Evolutionary conservation across 1,140 invertebrate species (phyloP).

Genomic region (Dinothrombium tinctorium): DNA sequence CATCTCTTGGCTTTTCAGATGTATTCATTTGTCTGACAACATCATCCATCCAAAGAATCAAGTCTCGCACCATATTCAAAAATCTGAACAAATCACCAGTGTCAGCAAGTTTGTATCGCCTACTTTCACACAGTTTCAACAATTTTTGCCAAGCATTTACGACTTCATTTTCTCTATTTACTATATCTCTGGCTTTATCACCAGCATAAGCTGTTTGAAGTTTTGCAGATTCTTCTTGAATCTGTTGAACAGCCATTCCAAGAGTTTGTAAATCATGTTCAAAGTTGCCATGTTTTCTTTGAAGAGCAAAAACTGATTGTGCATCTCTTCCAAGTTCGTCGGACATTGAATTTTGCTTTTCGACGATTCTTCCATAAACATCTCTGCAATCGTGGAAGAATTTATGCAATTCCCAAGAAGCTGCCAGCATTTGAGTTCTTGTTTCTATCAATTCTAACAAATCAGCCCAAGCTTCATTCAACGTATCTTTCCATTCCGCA

Average conservation of each 20-base stretch:
- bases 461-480: constrained; percentile 98
- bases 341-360: constrained; percentile 83
- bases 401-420: constrained; percentile 88
- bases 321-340: constrained; percentile 94
- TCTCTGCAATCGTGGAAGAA: constrained; percentile 99
- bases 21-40: constrained; percentile 92
- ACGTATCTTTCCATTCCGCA: constrained; percentile 93
- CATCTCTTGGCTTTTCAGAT: constrained; percentile 88
- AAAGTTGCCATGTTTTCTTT: constrained; percentile 86
- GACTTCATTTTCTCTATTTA: constrained; percentile 78
- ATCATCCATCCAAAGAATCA: constrained; percentile 98
- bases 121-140: constrained; percentile 55
- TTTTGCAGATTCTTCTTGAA: constrained; percentile 71
- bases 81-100: constrained; percentile 90
- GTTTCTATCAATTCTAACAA: constrained; percentile 93
- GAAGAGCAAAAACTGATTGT: constrained; percentile 73
- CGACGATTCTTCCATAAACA: constrained; percentile 63
- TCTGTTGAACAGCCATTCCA: constrained; percentile 67
- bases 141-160: constrained; percentile 81
- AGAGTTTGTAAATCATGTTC: constrained; percentile 79
- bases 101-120: constrained; percentile 62
- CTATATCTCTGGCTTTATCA: constrained; percentile 85
- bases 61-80: constrained; percentile 87
- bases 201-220: constrained; percentile 88
- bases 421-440: constrained; percentile 81